A percentile compares a stretch with the other conserved stretches of the same genome.
Evolutionary conservation across 1,140 invertebrate species (phyloP).

Genomic region (Aphis craccivora): DNA sequence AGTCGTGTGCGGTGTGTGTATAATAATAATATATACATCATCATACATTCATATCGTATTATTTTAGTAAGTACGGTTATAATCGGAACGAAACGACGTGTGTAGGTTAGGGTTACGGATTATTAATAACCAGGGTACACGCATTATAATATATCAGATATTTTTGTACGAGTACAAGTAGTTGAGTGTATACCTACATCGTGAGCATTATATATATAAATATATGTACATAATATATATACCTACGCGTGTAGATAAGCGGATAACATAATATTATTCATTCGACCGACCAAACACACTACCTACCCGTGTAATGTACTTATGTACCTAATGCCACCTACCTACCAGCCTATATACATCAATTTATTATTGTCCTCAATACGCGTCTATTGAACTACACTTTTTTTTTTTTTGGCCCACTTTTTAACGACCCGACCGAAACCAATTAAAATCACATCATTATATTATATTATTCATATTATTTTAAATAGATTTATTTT

Average conservation of each 20-base stretch:
- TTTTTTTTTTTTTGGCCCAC: conserved; percentile 28
- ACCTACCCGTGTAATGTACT: neutral
- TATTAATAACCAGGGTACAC: conserved; percentile 45
- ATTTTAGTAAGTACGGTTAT: conserved; percentile 20
- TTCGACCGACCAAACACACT: neutral
- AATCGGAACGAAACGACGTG: conserved; percentile 44
- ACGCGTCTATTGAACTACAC: conserved; percentile 47
- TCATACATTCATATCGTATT: conserved; percentile 14
- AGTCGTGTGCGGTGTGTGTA: neutral
- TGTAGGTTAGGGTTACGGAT: conserved; percentile 49
- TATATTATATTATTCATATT: neutral
- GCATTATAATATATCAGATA: conserved; percentile 27
- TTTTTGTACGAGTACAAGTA: neutral
- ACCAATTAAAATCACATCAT: conserved; percentile 29
- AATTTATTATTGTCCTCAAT: conserved; percentile 48
- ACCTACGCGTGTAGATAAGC: neutral
- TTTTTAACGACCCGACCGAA: conserved; percentile 21
- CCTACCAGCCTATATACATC: conserved; percentile 13
- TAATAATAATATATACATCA: conserved; percentile 30
- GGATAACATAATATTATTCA: conserved; percentile 19
- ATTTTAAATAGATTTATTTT: neutral
- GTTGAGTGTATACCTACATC: too few relatives aligned
- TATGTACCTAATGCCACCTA: neutral
- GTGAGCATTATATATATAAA: neutral
- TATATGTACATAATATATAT: neutral